A percentile compares a stretch with the other conserved stretches of the same genome.
phyloP scores from a whole-genome alignment of 2,888 invertebrate genomes.

The Synergus japonicus region DNA sequence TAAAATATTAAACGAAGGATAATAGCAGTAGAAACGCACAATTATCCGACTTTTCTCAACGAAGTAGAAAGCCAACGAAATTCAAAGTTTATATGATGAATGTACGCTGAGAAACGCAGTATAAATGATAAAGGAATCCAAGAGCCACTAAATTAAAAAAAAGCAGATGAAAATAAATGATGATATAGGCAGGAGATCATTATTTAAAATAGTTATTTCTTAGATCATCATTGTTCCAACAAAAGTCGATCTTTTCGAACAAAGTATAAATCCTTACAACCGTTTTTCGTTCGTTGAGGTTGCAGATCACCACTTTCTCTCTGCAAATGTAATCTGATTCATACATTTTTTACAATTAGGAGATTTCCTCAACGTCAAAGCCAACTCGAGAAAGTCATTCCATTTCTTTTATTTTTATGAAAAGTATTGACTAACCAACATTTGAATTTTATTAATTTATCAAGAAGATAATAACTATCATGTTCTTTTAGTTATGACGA shows the following conservation, averaged over 20 bases:
- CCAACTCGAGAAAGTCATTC: not conserved
- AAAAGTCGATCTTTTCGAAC: not conserved
- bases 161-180: not conserved
- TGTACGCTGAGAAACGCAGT: constrained; percentile 7
- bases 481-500: too few relatives aligned
- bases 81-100: constrained; percentile 40
- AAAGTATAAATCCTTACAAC: not conserved
- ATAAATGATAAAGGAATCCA: not conserved
- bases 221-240: not conserved
- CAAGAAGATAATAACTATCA: not conserved
- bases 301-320: not conserved
- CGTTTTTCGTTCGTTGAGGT: not conserved
- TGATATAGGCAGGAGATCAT: not conserved
- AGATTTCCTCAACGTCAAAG: not conserved
- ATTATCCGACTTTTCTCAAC: constrained; percentile 45
- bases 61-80: constrained; percentile 47
- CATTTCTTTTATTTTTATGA: not conserved
- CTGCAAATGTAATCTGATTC: not conserved
- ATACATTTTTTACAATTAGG: not conserved
- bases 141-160: not conserved
- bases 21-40: constrained; percentile 42
- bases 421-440: not conserved
- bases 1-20: constrained; percentile 43
- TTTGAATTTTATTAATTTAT: not conserved
- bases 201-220: not conserved